These are phyloP conservation scores for Platypus cylindrus DNA, from an alignment of 2,888 invertebrate species.

Conservation along the genomic window DNA sequence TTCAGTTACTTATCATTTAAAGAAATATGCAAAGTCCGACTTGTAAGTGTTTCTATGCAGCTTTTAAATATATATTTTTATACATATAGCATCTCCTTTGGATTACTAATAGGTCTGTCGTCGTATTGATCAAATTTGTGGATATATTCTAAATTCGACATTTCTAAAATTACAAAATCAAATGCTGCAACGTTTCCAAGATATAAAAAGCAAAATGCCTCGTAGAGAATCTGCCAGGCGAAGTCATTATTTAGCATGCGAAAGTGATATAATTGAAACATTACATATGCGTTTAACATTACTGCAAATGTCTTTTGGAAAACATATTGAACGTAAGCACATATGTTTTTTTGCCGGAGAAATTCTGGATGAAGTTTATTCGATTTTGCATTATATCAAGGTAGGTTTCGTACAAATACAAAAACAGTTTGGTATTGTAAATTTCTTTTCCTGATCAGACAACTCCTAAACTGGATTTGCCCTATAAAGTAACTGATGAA, in stretches of 20 bases:
- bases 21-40: constrained; percentile 62
- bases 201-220: constrained; percentile 84
- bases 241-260: constrained; percentile 80
- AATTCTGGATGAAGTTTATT: constrained; percentile 83
- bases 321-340: constrained; percentile 85
- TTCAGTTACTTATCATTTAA: constrained; percentile 63
- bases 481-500: constrained; percentile 89
- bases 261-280: constrained; percentile 87
- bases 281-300: constrained; percentile 83
- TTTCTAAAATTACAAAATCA: constrained; percentile 77
- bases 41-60: constrained; percentile 49
- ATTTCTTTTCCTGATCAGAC: constrained; percentile 9
- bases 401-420: constrained; percentile 8
- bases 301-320: constrained; percentile 87
- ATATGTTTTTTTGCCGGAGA: constrained; percentile 93
- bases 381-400: constrained; percentile 73
- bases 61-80: background rate
- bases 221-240: constrained; percentile 81
- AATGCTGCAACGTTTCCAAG: constrained; percentile 73
- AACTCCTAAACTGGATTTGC: constrained; percentile 69
- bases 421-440: background rate
- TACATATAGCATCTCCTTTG: background rate
- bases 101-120: constrained; percentile 54
- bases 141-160: constrained; percentile 67
- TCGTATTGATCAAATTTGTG: constrained; percentile 67